These are phyloP conservation scores for Leucoma salicis DNA, from an alignment of 2,888 invertebrate genomes.

Conservation along the genomic window DNA sequence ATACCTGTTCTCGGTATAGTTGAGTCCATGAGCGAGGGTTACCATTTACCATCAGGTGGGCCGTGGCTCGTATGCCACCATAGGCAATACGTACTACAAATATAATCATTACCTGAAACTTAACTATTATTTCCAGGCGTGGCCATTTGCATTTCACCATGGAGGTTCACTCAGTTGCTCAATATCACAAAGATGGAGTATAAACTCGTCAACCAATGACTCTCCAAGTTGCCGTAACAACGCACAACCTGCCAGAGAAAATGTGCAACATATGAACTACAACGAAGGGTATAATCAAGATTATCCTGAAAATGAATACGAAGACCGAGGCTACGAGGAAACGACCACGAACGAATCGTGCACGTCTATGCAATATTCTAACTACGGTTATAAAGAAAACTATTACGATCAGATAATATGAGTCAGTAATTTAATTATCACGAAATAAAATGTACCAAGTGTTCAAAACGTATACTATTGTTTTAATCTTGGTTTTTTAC, in stretches of 20 bases:
- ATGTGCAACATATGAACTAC: conserved; percentile 22
- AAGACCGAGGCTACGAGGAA: conserved; percentile 63
- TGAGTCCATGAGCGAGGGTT: no score
- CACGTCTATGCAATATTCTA: conserved; percentile 58
- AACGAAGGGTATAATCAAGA: conserved; percentile 52
- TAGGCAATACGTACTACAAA: no score
- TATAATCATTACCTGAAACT: not conserved
- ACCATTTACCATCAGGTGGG: no score
- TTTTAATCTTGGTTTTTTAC: not conserved
- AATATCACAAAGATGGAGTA: conserved; percentile 70
- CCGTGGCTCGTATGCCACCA: no score
- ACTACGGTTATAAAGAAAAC: conserved; percentile 68
- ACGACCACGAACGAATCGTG: conserved; percentile 46
- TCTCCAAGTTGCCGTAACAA: conserved; percentile 29
- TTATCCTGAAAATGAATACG: conserved; percentile 68
- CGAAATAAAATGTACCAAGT: not conserved
- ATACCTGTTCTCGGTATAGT: no score
- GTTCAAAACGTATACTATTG: not conserved
- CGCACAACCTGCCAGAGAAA: conserved; percentile 23
- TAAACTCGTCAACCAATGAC: conserved; percentile 48
- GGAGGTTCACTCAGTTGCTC: conserved; percentile 74
- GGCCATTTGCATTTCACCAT: conserved; percentile 91
- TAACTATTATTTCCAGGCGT: conserved; percentile 83
- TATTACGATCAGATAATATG: conserved; percentile 63
- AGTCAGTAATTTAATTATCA: conserved; percentile 47